These are phyloP conservation scores for Drosophila kurseongensis DNA, from an alignment of 1,140 invertebrate species.

Conservation along the genomic window DNA sequence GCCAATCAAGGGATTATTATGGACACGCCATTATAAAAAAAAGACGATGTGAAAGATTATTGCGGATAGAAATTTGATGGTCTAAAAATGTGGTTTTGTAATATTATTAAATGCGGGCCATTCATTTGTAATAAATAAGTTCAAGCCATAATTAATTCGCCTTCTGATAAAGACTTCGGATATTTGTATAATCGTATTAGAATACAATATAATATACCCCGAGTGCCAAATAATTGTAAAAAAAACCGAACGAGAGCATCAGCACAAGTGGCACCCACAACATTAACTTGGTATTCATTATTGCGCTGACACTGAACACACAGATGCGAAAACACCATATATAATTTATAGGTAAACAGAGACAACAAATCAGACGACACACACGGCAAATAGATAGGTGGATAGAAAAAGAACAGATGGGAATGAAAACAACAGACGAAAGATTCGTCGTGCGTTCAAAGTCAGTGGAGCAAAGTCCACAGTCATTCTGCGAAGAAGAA, in stretches of 20 bases:
- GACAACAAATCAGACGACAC: conserved; percentile 22
- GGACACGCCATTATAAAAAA: too few relatives aligned
- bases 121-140: too few relatives aligned
- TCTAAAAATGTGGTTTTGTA: too few relatives aligned
- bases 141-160: too few relatives aligned
- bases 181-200: too few relatives aligned
- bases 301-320: conserved; percentile 44
- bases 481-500: conserved; percentile 10
- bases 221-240: not conserved
- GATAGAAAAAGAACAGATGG: conserved; percentile 8
- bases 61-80: too few relatives aligned
- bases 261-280: conserved; percentile 2
- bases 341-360: conserved; percentile 55
- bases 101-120: too few relatives aligned
- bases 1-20: too few relatives aligned
- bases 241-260: not conserved
- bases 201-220: conserved; percentile 4
- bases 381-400: conserved; percentile 10
- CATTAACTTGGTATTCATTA: conserved; percentile 43
- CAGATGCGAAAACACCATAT: conserved; percentile 19
- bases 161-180: too few relatives aligned
- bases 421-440: not conserved
- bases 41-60: too few relatives aligned
- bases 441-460: conserved; percentile 19
- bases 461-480: conserved; percentile 43